Percentiles rank a stretch among this genome's conserved stretches.
Evolutionary conservation across 2,888 invertebrate species (phyloP).

Genomic region (Charanyca ferruginea): DNA sequence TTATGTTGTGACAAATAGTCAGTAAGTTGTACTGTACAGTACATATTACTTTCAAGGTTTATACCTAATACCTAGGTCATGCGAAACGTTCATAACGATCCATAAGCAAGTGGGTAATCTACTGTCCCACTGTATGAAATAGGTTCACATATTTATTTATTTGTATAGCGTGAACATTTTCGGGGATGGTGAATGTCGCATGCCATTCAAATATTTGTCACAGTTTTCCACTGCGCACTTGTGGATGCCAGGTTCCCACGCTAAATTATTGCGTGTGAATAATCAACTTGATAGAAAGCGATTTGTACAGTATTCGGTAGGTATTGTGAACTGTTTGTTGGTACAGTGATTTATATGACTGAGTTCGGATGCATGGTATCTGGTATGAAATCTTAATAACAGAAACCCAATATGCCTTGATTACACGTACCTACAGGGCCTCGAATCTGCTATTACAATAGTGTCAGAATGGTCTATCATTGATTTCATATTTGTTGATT

Average conservation of each 20-base stretch:
- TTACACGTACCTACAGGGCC: not conserved
- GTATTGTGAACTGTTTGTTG: constrained; percentile 15
- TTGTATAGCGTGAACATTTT: constrained; percentile 41
- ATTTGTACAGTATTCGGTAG: constrained; percentile 37
- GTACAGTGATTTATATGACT: not conserved
- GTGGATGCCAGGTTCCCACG: constrained; percentile 56
- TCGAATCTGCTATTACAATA: too few relatives aligned
- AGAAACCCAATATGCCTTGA: not conserved
- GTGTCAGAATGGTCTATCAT: too few relatives aligned
- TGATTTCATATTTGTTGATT: too few relatives aligned
- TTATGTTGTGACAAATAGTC: not conserved
- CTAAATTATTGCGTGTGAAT: constrained; percentile 60
- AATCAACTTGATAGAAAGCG: constrained; percentile 49
- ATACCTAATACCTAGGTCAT: too few relatives aligned
- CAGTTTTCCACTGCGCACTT: constrained; percentile 54
- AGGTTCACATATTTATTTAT: constrained; percentile 45
- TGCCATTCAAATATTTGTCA: constrained; percentile 63
- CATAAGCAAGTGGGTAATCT: not conserved
- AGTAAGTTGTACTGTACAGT: not conserved
- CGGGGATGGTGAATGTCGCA: constrained; percentile 51
- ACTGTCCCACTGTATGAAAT: constrained; percentile 11
- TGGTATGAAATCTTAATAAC: not conserved
- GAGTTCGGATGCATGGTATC: too few relatives aligned
- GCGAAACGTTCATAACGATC: not conserved
- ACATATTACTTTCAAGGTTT: too few relatives aligned